Base-by-base conservation (phyloP, 1,140 invertebrate genomes). In the Penaeus indicus region DNA sequence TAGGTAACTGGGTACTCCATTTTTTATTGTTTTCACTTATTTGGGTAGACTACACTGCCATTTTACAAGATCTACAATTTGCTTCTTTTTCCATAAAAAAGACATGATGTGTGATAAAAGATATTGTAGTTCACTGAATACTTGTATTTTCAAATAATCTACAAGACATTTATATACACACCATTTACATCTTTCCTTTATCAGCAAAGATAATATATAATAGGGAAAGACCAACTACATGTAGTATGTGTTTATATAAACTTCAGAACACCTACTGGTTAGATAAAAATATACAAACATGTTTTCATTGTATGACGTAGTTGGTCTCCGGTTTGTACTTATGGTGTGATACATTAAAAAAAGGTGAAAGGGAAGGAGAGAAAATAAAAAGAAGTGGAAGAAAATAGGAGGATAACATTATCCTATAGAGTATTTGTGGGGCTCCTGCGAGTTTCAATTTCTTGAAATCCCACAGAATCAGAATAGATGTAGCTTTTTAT, bases 251-350 rank as follows among this genome's bases (percentile, higher is more conserved):
- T 62, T 25, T 47, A 72, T 54, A 75, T 42, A 72, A n/a, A 84
- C 69, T 64, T 54, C 54, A 84, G 47, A 72, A 75, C 83, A 84
- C 27, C 54, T 47, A 75, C 67, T 72, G 54, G 54, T 47, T 72
- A 82, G 83, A 38, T 47, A 84, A 84, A 84, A 72, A 84, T 75
- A 84, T 84, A 75, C 60, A 60, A 84, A 72, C 32, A 54, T 27
- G 64, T 54, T 25, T 25, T 75, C 38, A 72, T 84, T 42, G 64
- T 54, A 72, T 54, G 54, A 25, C 64, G 83, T 75, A 84, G 83
- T 84, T 84, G 83, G 67, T 75, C 83, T 75, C 64, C 83, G 61
- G 62, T 84, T 84, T 84, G 83, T 84, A 84, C 83, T 84, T 84
- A 21, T 84, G 62, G 83, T 84, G 67, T 84, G 83, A 84, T 84